These are phyloP conservation scores for Epizoanthus scotinus DNA, from an alignment of 92 coral and sea anemone species.

Conservation along the genomic window DNA sequence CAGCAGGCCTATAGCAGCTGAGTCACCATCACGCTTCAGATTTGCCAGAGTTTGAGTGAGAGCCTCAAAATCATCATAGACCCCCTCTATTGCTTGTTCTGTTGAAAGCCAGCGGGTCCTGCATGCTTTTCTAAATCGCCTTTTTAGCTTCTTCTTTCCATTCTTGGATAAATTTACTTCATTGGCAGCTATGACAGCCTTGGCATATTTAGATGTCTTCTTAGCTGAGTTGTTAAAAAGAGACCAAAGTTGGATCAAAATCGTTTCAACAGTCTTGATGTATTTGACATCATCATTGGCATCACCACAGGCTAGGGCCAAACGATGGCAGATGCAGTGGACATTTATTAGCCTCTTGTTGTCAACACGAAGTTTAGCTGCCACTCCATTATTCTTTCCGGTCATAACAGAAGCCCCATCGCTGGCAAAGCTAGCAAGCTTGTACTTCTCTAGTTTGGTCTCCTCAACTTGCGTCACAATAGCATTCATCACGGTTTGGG, in stretches of 20 bases:
- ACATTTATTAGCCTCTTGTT: conserved; percentile 48
- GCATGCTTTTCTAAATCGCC: conserved; percentile 47
- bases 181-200: conserved; percentile 45
- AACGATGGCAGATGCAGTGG: conserved; percentile 56
- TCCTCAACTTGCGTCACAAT: conserved; percentile 36
- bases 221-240: conserved; percentile 43
- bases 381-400: conserved; percentile 39
- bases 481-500: conserved; percentile 32
- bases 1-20: conserved; percentile 48
- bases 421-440: conserved; percentile 32
- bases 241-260: conserved; percentile 50
- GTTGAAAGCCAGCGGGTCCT: conserved; percentile 41
- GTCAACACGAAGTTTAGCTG: conserved; percentile 60
- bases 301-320: conserved; percentile 60
- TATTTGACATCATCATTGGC: conserved; percentile 34
- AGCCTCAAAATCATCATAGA: conserved; percentile 49
- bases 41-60: conserved; percentile 38
- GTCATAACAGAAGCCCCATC: conserved; percentile 29
- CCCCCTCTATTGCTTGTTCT: conserved; percentile 42
- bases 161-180: conserved; percentile 39
- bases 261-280: conserved; percentile 48
- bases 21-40: conserved; percentile 41
- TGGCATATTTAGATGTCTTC: conserved; percentile 41
- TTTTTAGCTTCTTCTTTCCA: conserved; percentile 43
- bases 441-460: conserved; percentile 15